Evolutionary conservation across 2,113 vertebrate species (phyloP).

Genomic region (Phaethon lepturus): DNA sequence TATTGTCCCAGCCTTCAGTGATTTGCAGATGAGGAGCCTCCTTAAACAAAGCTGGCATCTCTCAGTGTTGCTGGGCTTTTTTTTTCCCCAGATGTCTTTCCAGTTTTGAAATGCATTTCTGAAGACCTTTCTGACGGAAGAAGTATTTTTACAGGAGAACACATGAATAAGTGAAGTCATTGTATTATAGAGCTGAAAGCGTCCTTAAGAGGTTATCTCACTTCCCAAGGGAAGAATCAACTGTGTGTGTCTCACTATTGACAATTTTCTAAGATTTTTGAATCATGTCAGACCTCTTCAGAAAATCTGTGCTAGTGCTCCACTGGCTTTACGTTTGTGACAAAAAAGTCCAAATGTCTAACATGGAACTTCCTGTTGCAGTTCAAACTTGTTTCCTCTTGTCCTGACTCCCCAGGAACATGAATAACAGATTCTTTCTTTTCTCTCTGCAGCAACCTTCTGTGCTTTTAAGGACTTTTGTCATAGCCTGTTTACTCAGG

Average conservation of each 20-base stretch:
- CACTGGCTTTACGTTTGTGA: not conserved
- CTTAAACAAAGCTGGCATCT: not conserved
- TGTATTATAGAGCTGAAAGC: not conserved
- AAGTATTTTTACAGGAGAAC: not conserved
- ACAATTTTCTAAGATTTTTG: not conserved
- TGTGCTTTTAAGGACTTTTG: not conserved
- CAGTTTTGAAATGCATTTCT: not conserved
- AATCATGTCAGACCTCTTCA: not conserved
- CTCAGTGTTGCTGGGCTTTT: not conserved
- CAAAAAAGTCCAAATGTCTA: not conserved
- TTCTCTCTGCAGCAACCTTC: not conserved
- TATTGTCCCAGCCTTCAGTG: not conserved
- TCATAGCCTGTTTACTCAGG: not conserved
- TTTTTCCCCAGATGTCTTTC: not conserved
- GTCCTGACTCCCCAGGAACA: not conserved
- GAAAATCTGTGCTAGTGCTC: not conserved
- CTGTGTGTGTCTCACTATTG: not conserved
- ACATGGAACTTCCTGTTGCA: not conserved
- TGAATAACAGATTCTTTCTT: not conserved
- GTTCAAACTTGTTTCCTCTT: not conserved
- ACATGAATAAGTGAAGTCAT: not conserved
- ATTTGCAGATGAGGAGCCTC: not conserved
- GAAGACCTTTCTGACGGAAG: not conserved
- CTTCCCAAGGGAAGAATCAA: not conserved
- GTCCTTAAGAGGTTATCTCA: not conserved